Base-by-base conservation (phyloP, 2,888 invertebrate genomes). In the Chrysolina americana region DNA sequence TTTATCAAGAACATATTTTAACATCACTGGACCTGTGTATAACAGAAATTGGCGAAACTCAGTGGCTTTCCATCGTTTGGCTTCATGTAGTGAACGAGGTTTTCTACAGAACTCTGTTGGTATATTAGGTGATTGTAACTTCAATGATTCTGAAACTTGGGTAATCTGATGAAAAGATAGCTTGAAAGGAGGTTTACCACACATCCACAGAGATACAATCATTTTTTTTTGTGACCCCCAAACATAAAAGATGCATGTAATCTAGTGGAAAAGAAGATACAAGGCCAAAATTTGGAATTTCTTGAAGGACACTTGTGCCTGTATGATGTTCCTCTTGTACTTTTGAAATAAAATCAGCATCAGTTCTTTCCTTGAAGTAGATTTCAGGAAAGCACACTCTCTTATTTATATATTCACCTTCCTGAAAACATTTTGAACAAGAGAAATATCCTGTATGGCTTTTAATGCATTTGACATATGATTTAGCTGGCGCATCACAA, bases 201-300 rank as follows among this genome's bases (percentile, higher is more conserved):
- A 68, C 19, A 63, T 64, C 72, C 72, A 73, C 21, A 73, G 36
- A 17, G 41, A 56, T 17, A 65, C 53, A 48, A 76, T 21, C 28
- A 73, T 63, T 63, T 74, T 74, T n/a, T 21, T 53, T 53, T 11
- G 17, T 17, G 13, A 21, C 53, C 17, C 53, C 53, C 19, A 53
- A 53, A 65, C 76, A 78, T 28, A 78, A 41, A 41, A 76, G 48
- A 47, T 77, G 76, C 78, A 78, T 78, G 44, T 75, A 76, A 64
- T 83, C 82, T 13, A 81, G 56, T 10, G 80, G 78, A 50, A 83
- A 72, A 50, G 77, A 71, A 50, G 72, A 63, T 15, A 83, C 70
- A 72, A 83, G 78, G 74, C 80, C 70, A 68, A 83, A 28, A 41
- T 76, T 70, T 21, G 79, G 81, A 70, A 81, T 77, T 53, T 74